Base-by-base conservation (phyloP, 1,140 invertebrate species). In the Zaprionus davidi region DNA sequence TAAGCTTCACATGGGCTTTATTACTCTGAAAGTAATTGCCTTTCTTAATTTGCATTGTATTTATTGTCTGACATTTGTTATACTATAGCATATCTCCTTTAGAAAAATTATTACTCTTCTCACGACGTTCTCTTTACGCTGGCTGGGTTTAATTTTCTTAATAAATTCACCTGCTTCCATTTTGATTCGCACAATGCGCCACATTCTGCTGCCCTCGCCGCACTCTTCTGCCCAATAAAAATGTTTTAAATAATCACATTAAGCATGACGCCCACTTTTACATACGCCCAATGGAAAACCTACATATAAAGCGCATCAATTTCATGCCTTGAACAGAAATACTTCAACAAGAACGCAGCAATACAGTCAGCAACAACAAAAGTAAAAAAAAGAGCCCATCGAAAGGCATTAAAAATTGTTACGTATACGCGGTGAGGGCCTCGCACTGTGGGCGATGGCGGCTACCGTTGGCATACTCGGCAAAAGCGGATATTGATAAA, bases 401-500 rank as follows among this genome's bases (percentile, higher is more conserved):
- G 69, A 73, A 81, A 82, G 85, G 85, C 85, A 90, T 90, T 90
- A 88, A 90, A 85, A 88, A 84, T 81, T 84, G 84, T 87, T 81
- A 79, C 84, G 78, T 81, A 79, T 79, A 82, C 81, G 82, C 36
- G 68, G 67, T 75, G 66, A 72, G 68, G 62, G 68, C 59, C 72
- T 59, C 9, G 70, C 82, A 72, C 79, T 51, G 76, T 80, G 78
- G 82, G 75, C 41, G 41, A 7, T 7, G 15, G 38, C 38, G 78
- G 64, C 63, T 64, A 63, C 71, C 66, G 80, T 82, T 69, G 81
- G 62, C 72, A 56, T 80, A 58, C 76, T 86, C 60, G 79, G 67
- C 55, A 78, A 88, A 82, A 87, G 71, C 84, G 84, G 84, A 88
- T 88, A 88, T 88, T 88, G 84, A 88, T 88, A 88, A 88, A 88